Evolutionary conservation across 2,888 invertebrate genomes (phyloP), one percentile per base, ranked within the genome.

Genomic region (Spicauda simplicius): DNA sequence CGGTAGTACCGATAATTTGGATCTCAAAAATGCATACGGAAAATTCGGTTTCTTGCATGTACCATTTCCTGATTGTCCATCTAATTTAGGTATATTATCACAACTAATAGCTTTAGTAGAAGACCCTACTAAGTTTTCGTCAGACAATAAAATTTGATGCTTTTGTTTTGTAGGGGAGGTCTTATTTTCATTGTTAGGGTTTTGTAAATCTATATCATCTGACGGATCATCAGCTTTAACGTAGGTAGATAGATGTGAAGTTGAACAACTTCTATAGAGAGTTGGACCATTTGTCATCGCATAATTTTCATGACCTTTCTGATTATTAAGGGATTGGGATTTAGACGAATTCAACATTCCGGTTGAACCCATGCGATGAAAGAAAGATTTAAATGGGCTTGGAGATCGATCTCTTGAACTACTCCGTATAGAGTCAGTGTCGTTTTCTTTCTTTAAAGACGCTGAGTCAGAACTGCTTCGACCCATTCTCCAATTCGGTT

Each of bases 191-290:
- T 85, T 85, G 73, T 85, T 82, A 70, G 89, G 78, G 78, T 92
- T 93, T 84, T 94, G 92, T 74, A 96, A 91, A 79, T 96, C 96
- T 64, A 97, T 94, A 53, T 96, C 96, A 77, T 96, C 96, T n/a
- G 96, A 96, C 10, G 97, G 96, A 87, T 97, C 97, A 81, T 97
- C 97, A 70, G 96, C 96, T 81, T 96, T 96, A 48, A 97, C 94
- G 80, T 97, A 97, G 25, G 95, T 95, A 70, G 96, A 96, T 73
- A 97, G 85, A 79, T 96, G 96, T 64, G 96, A 96, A 33, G 97
- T 96, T 48, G 96, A 96, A 82, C 96, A 96, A 80, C 96, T 96
- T 65, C 97, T 93, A 77, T 96, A 96, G n/a, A 97, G 87, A 37
- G 91, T 84, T 30, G 90, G 87, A 6, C 87, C 88, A 76, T 93